Conservation (phyloP, 64 coral and sea anemone species). For the Trachythela sp. region DNA sequence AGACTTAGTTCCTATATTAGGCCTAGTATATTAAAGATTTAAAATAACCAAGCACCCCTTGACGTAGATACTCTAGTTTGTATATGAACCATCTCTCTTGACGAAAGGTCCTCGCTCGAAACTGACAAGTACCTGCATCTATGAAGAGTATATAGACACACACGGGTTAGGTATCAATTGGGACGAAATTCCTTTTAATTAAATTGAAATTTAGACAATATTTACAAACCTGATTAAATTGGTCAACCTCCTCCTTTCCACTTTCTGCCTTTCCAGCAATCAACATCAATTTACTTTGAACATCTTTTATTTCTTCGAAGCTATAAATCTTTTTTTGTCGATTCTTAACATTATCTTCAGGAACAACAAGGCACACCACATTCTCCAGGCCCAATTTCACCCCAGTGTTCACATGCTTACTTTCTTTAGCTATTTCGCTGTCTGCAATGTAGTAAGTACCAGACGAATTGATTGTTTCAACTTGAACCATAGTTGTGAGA, state of each 20-base stretch:
- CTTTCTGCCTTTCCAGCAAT: conserved; percentile 50
- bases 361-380: conserved; percentile 16
- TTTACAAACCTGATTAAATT: conserved; percentile 26
- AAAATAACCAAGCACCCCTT: too few relatives aligned
- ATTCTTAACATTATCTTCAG: background rate
- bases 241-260: conserved; percentile 36
- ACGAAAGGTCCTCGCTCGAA: too few relatives aligned
- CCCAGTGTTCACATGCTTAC: background rate
- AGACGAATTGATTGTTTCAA: conserved; percentile 53
- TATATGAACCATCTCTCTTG: too few relatives aligned
- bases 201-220: too few relatives aligned
- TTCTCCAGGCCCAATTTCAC: background rate
- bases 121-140: too few relatives aligned
- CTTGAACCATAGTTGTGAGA: conserved; percentile 54
- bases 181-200: too few relatives aligned
- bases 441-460: conserved; percentile 55
- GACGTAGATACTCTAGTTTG: too few relatives aligned
- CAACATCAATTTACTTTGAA: conserved; percentile 79
- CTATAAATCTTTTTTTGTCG: conserved; percentile 15
- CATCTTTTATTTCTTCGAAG: conserved; percentile 55
- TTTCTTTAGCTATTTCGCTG: background rate
- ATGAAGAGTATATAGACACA: too few relatives aligned
- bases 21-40: too few relatives aligned
- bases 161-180: too few relatives aligned
- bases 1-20: too few relatives aligned